A percentile compares a stretch with the other conserved stretches of the same genome.
Conservation (phyloP, 2,888 invertebrate species). For the Lumbricus terrestris region DNA sequence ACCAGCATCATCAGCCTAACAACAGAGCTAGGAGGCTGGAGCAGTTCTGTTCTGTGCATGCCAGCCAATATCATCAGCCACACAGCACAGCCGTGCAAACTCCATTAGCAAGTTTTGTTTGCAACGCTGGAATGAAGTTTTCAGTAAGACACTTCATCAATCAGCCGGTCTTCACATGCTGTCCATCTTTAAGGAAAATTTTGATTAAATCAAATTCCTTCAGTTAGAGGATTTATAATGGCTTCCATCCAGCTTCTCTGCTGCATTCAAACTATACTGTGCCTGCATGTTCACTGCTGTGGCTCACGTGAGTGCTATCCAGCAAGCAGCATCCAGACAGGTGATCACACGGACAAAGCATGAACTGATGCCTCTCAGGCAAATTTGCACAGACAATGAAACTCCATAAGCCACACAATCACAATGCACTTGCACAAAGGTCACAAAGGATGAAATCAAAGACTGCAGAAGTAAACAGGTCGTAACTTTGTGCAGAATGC, state of each 20-base stretch:
- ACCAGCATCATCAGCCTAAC: not conserved
- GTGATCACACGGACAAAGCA: not conserved
- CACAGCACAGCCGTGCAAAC: not conserved
- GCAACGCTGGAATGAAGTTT: not conserved
- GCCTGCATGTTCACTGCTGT: not conserved
- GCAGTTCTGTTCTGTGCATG: not conserved
- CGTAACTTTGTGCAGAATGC: not conserved
- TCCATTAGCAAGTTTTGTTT: not conserved
- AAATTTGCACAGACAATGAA: not conserved
- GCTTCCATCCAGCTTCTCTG: not conserved
- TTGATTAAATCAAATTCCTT: not conserved
- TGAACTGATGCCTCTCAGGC: not conserved
- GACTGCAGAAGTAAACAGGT: not conserved
- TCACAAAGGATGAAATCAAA: not conserved
- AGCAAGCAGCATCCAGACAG: not conserved
- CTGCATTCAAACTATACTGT: not conserved
- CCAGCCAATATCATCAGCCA: not conserved
- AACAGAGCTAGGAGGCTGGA: not conserved
- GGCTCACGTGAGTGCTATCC: not conserved
- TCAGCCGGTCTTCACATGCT: not conserved
- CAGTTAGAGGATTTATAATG: not conserved
- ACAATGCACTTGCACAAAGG: conserved; percentile 3
- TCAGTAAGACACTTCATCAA: not conserved
- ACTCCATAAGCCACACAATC: not conserved
- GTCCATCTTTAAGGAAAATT: not conserved